Evolutionary conservation across 2,888 invertebrate species (phyloP).

Genomic region (Pomacea canaliculata): DNA sequence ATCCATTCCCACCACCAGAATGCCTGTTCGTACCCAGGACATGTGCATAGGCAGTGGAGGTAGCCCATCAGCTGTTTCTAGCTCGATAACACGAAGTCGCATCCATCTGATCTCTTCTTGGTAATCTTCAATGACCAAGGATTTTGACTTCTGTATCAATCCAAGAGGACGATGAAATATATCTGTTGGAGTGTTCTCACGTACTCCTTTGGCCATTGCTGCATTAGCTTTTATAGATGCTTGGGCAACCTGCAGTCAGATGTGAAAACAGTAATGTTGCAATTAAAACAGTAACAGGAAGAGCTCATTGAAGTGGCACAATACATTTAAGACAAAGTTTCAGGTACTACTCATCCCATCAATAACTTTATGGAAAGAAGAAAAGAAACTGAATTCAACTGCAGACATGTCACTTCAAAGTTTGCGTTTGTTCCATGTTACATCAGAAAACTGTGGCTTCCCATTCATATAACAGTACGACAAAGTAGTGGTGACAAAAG

Average conservation of each 20-base stretch:
- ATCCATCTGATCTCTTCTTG: conserved; percentile 96
- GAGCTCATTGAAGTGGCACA: not conserved
- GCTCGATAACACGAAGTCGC: conserved; percentile 89
- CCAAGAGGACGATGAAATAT: conserved; percentile 31
- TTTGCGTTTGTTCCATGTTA: no score
- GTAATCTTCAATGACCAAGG: conserved; percentile 88
- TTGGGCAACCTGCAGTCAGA: conserved; percentile 72
- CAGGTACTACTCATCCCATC: no score
- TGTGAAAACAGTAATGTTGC: not conserved
- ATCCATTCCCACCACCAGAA: conserved; percentile 98
- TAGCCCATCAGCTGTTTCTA: conserved; percentile 93
- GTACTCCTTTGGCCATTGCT: conserved; percentile 3
- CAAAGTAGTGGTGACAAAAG: no score
- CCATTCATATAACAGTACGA: no score
- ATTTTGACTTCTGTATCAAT: conserved; percentile 89
- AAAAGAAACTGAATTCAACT: no score
- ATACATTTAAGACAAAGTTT: no score
- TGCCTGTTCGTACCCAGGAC: conserved; percentile 98
- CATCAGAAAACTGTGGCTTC: no score
- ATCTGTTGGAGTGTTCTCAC: not conserved
- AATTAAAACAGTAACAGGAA: not conserved
- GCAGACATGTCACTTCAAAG: no score
- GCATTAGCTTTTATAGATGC: conserved; percentile 78
- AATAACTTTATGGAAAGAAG: no score
- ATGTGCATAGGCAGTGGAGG: conserved; percentile 98